These are phyloP conservation scores for Mohoua ochrocephala DNA, from an alignment of 2,113 vertebrate species.

Conservation along the genomic window DNA sequence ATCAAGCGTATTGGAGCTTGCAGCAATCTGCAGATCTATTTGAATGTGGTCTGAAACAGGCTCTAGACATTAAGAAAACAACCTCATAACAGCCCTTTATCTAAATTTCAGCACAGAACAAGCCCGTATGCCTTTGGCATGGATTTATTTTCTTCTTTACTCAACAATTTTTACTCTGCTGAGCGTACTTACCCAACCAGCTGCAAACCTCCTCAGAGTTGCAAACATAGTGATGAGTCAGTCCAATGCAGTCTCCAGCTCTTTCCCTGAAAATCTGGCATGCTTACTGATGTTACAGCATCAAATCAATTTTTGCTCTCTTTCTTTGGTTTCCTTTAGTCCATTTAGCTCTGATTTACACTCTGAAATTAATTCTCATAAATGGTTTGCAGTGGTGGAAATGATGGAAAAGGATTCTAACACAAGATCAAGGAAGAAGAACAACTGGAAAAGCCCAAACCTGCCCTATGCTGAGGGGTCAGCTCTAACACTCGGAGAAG, in stretches of 20 bases:
- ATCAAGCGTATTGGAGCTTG: neutral
- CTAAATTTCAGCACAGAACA: slow-evolving; percentile 31
- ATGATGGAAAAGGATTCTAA: neutral
- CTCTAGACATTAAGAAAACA: neutral
- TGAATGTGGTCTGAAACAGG: neutral
- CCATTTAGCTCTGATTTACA: neutral
- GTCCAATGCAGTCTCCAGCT: neutral
- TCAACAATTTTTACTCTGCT: neutral
- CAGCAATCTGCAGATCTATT: neutral
- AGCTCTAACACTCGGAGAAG: neutral
- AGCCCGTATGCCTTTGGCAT: neutral
- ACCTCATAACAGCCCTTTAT: slow-evolving; percentile 6
- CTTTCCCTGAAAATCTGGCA: neutral
- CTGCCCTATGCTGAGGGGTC: neutral
- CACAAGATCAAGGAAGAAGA: neutral
- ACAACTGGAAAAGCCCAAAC: neutral
- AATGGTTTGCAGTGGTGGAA: neutral
- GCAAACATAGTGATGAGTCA: slow-evolving; percentile 30
- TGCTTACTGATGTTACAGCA: neutral
- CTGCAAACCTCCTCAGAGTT: slow-evolving; percentile 10
- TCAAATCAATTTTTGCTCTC: neutral
- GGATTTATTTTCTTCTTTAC: slow-evolving; percentile 14
- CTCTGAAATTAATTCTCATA: neutral
- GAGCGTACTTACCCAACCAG: neutral
- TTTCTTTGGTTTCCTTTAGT: neutral